Percentiles rank a stretch among this genome's conserved stretches.
Evolutionary conservation across 1,140 invertebrate genomes (phyloP).

Genomic region (Atopsyche davidsoni): DNA sequence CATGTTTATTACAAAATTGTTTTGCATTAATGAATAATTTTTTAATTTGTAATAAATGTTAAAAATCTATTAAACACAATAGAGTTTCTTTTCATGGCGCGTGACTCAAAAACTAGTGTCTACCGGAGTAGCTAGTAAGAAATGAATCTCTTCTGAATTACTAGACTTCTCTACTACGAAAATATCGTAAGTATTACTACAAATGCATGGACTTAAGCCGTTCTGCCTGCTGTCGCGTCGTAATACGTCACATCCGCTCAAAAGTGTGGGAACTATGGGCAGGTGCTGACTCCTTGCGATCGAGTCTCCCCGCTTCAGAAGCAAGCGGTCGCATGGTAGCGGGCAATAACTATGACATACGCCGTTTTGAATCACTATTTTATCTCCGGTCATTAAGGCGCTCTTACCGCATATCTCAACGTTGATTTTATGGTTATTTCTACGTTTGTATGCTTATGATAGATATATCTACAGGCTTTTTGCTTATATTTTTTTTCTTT

Average conservation of each 20-base stretch:
- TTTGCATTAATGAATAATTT: not conserved
- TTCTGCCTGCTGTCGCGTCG: constrained; percentile 13
- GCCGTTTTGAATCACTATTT: not conserved
- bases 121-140: constrained; percentile 13
- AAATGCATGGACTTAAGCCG: constrained; percentile 4
- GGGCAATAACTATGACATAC: not conserved
- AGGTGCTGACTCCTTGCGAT: constrained; percentile 22
- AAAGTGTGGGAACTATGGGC: constrained; percentile 28
- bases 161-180: constrained; percentile 2
- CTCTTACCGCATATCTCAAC: constrained; percentile 26
- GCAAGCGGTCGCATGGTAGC: constrained; percentile 1
- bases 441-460: constrained; percentile 24
- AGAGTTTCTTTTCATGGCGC: not conserved
- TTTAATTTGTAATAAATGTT: no score
- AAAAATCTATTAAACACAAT: not conserved
- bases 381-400: constrained; percentile 19
- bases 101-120: not conserved
- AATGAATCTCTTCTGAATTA: constrained; percentile 14
- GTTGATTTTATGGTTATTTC: constrained; percentile 29
- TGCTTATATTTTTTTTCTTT: constrained; percentile 3
- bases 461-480: constrained; percentile 15
- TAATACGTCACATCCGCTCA: constrained; percentile 27
- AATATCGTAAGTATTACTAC: constrained; percentile 5
- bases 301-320: not conserved
- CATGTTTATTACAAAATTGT: not conserved